Base-by-base conservation (phyloP, 2,797 vertebrate species). In the Coilia nasus region DNA sequence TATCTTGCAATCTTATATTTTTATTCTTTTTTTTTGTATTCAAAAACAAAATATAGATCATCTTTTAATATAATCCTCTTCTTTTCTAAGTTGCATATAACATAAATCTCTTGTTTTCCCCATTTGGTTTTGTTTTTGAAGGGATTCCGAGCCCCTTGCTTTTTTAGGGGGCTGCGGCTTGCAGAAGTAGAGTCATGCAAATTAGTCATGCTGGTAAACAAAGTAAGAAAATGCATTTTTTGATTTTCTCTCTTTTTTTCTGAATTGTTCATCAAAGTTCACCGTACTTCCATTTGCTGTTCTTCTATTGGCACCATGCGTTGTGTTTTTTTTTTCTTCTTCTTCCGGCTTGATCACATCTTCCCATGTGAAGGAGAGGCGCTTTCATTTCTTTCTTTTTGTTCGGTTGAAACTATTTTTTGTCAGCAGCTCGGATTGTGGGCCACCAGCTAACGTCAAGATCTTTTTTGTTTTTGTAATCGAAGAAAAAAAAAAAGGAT, bases 191-290 rank as follows among this genome's bases (percentile, higher is more conserved):
- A 89, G 84, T 91, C 92, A 96, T 96, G 95, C 95, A 95, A 90
- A 95, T 94, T 94, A 93, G 91, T 95, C 95, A 96, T 96, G 95
- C 95, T 95, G 94, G 93, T 95, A 95, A 94, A 95, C 93, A 93
- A 94, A 92, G 91, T 94, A 91, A 94, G 91, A 91, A 95, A 94
- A 95, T 93, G 91, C 93, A 93, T 91, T 93, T 93, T 86, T 84
- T 17, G 71, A 41, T 78, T 82, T 86, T 87, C 84, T 86, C 84
- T 86, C 62, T 87, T 85, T 90, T 89, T 91, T 92, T 84, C 92
- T 89, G 82, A 88, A 88, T 86, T 89, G 90, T 90, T 91, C 90
- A 86, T 91, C 86, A 87, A 86, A 91, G 90, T 92, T 91, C 88
- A 91, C 87, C 85, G 23, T 85, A 78, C 71, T 44, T 90, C 87